Percentiles rank a stretch among this genome's conserved stretches.
Evolutionary conservation across 2,113 vertebrate genomes (phyloP).

Genomic region (Clarias batrachus): DNA sequence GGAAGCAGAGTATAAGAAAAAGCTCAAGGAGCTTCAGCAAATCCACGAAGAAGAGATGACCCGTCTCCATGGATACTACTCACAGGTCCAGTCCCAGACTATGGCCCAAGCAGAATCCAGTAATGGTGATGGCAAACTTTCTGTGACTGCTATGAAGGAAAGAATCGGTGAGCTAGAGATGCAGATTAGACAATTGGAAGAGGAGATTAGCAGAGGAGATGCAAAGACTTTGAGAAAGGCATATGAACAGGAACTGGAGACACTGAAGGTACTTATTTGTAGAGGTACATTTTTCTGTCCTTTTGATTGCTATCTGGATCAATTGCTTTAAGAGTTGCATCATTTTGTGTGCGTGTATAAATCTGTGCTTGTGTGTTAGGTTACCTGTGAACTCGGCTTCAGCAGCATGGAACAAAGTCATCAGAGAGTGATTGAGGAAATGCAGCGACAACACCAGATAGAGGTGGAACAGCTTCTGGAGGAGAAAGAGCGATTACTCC

Average conservation of each 20-base stretch:
- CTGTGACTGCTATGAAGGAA: slow-evolving; percentile 68
- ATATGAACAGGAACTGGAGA: slow-evolving; percentile 83
- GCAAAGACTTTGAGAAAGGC: slow-evolving; percentile 70
- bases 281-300: neutral
- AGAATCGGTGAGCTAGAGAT: slow-evolving; percentile 76
- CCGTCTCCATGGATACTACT: slow-evolving; percentile 77
- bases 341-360: neutral
- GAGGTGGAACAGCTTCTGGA: slow-evolving; percentile 84
- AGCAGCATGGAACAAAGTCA: slow-evolving; percentile 87
- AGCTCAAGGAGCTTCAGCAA: slow-evolving; percentile 80
- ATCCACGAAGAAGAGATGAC: slow-evolving; percentile 85
- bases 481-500: slow-evolving; percentile 87
- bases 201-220: slow-evolving; percentile 70
- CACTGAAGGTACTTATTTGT: slow-evolving; percentile 75
- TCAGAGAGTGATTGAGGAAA: slow-evolving; percentile 82
- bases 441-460: slow-evolving; percentile 87
- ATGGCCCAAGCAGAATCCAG: neutral
- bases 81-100: neutral
- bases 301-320: neutral
- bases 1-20: slow-evolving; percentile 81
- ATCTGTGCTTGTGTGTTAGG: slow-evolving; percentile 63
- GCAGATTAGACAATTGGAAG: slow-evolving; percentile 72
- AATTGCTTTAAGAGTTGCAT: neutral
- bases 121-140: slow-evolving; percentile 52
- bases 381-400: slow-evolving; percentile 82